Evolutionary conservation across 2,797 vertebrate genomes (phyloP).

Genomic region (Trematocara caparti): DNA sequence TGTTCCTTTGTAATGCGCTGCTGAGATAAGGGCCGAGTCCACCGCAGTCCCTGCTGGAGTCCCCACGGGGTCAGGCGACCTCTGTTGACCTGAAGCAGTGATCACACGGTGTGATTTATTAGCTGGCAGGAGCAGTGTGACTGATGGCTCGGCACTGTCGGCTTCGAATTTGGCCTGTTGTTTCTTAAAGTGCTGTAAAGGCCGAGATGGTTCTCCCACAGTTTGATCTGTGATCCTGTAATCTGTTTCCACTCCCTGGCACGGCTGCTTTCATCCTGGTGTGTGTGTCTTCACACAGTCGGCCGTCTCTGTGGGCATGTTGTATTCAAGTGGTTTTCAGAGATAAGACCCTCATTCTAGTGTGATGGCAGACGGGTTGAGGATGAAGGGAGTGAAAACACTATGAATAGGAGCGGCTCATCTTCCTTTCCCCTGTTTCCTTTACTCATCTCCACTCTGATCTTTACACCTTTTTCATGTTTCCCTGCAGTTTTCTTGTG

Average conservation of each 20-base stretch:
- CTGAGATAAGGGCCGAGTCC: conserved; percentile 59
- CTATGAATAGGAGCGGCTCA: conserved; percentile 27
- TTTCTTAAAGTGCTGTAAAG: conserved; percentile 28
- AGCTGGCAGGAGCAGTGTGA: conserved; percentile 42
- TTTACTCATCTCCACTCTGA: conserved; percentile 14
- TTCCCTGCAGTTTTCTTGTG: background rate
- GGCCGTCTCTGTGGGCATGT: conserved; percentile 57
- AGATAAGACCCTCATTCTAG: conserved; percentile 68
- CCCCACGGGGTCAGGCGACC: conserved; percentile 33
- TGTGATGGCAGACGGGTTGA: conserved; percentile 2
- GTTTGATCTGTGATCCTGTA: conserved; percentile 57
- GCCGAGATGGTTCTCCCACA: background rate
- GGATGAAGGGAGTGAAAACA: conserved; percentile 39
- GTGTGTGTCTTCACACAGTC: conserved; percentile 50
- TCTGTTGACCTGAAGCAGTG: conserved; percentile 47
- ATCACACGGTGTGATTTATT: conserved; percentile 54
- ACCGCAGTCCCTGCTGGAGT: conserved; percentile 32
- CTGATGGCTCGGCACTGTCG: conserved; percentile 40
- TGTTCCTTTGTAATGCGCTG: conserved; percentile 53
- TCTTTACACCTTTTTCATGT: conserved; percentile 16
- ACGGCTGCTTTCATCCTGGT: conserved; percentile 47
- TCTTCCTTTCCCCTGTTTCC: conserved; percentile 8
- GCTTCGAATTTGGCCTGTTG: conserved; percentile 22
- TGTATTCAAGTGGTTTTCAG: conserved; percentile 49
- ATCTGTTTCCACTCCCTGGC: conserved; percentile 48